Percentiles rank a stretch among this genome's conserved stretches.
Conservation (phyloP, 2,113 vertebrate species). For the Synodontis membranacea region DNA sequence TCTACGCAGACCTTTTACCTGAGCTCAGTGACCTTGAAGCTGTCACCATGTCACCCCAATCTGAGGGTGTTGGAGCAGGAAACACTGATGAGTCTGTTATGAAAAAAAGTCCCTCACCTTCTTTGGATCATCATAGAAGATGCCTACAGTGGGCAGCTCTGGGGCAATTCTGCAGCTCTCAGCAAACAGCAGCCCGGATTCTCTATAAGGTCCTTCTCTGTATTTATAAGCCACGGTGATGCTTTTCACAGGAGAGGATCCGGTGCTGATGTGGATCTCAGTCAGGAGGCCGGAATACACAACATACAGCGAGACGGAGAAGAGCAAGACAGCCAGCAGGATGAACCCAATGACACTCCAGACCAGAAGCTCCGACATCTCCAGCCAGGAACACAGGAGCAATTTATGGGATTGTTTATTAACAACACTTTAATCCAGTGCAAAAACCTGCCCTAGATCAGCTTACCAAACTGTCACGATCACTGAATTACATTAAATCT, state of each 20-base stretch:
- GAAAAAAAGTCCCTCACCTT: slow-evolving; percentile 74
- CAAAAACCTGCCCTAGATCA: background rate
- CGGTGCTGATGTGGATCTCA: slow-evolving; percentile 78
- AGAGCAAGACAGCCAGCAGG: slow-evolving; percentile 68
- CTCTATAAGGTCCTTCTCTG: slow-evolving; percentile 77
- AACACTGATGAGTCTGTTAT: background rate
- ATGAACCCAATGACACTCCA: slow-evolving; percentile 71
- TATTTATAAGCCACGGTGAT: slow-evolving; percentile 89
- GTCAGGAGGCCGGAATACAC: slow-evolving; percentile 83
- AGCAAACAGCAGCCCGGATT: slow-evolving; percentile 78
- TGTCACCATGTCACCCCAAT: too few relatives aligned
- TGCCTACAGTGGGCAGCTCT: slow-evolving; percentile 75
- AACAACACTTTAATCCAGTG: background rate
- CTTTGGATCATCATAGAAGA: slow-evolving; percentile 89
- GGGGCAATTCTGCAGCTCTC: slow-evolving; percentile 84
- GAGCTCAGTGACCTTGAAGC: too few relatives aligned
- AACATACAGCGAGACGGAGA: slow-evolving; percentile 72
- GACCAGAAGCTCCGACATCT: slow-evolving; percentile 79
- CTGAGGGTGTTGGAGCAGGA: background rate
- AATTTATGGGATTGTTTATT: background rate
- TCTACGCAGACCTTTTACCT: too few relatives aligned
- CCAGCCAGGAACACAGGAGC: background rate
- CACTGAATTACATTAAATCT: background rate
- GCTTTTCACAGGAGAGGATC: slow-evolving; percentile 79
- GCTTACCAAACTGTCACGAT: background rate